Conservation (phyloP, 1,140 invertebrate species). For the Pseudomyrmex concolor region DNA sequence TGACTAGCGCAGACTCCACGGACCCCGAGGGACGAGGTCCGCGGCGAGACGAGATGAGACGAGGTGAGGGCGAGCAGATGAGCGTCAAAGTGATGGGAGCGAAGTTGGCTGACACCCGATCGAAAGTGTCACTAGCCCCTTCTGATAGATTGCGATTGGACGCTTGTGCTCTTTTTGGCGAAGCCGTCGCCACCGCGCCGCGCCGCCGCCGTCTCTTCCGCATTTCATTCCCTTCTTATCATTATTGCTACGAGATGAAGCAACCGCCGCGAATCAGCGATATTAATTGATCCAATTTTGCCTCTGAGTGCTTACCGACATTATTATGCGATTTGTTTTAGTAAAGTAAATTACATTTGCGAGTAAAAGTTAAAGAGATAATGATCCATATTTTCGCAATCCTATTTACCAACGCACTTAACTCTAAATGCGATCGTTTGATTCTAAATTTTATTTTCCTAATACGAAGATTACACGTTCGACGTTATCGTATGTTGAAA, state of each 20-base stretch:
- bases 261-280: constrained; percentile 4
- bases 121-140: constrained; percentile 60
- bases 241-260: constrained; percentile 63
- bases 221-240: constrained; percentile 60
- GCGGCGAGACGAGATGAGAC: constrained; percentile 69
- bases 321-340: constrained; percentile 27
- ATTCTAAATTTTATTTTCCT: constrained; percentile 32
- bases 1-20: constrained; percentile 75
- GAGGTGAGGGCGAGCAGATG: constrained; percentile 57
- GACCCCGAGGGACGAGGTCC: constrained; percentile 46
- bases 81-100: constrained; percentile 62
- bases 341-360: neutral
- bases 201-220: constrained; percentile 46
- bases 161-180: constrained; percentile 44
- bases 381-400: neutral
- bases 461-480: constrained; percentile 14
- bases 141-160: constrained; percentile 64
- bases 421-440: constrained; percentile 9
- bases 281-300: constrained; percentile 54
- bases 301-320: constrained; percentile 9
- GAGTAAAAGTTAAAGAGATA: neutral
- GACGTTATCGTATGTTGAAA: constrained; percentile 14
- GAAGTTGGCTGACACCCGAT: constrained; percentile 66
- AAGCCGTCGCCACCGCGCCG: constrained; percentile 19
- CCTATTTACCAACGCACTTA: neutral